These are phyloP conservation scores for Pterocles gutturalis DNA, from an alignment of 2,113 vertebrate genomes.

Conservation along the genomic window DNA sequence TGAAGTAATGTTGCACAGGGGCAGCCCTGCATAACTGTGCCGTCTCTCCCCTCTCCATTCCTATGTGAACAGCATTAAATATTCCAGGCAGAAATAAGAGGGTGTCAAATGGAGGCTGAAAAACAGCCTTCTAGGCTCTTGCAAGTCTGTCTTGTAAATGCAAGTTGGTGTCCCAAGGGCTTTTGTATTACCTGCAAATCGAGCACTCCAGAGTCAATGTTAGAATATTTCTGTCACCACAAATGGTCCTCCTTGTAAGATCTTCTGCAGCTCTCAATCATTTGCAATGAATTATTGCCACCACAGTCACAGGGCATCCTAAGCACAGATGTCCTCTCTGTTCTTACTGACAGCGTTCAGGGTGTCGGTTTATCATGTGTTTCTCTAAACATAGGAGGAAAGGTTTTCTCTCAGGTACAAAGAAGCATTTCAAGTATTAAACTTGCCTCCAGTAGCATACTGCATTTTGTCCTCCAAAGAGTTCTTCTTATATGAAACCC, in stretches of 20 bases:
- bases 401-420: not conserved
- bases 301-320: not conserved
- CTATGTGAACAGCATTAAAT: not conserved
- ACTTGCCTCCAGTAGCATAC: not conserved
- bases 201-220: not conserved
- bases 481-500: not conserved
- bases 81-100: not conserved
- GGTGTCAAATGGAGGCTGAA: not conserved
- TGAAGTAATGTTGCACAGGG: not conserved
- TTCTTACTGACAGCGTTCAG: not conserved
- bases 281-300: not conserved
- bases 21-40: accelerated
- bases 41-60: not conserved
- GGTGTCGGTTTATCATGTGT: not conserved
- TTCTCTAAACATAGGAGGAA: not conserved
- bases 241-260: not conserved
- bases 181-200: not conserved
- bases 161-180: not conserved
- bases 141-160: not conserved
- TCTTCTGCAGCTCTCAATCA: not conserved
- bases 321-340: not conserved
- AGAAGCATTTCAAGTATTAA: not conserved
- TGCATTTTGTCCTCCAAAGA: not conserved
- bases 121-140: not conserved
- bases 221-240: not conserved